Conservation (phyloP, 1,140 invertebrate genomes). For the Trichonephila clavata region DNA sequence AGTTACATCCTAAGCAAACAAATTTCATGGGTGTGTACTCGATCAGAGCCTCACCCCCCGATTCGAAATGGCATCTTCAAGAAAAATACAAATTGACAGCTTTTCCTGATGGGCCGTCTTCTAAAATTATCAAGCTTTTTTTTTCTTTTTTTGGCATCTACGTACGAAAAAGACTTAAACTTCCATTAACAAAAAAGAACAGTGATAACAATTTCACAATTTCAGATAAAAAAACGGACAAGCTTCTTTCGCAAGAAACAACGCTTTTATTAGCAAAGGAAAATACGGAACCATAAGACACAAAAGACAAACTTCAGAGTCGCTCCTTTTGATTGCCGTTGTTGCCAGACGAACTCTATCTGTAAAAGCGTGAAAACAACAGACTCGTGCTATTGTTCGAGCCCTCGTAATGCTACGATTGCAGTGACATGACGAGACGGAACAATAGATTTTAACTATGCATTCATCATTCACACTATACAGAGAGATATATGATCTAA, state of each 20-base stretch:
- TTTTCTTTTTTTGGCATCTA: too few relatives aligned
- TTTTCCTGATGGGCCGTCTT: too few relatives aligned
- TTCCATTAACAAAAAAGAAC: not conserved
- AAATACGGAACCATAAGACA: not conserved
- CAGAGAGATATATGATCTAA: not conserved
- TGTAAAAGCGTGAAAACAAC: slow-evolving; percentile 1
- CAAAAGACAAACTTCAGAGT: not conserved
- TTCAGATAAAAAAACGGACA: not conserved
- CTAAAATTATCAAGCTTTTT: too few relatives aligned
- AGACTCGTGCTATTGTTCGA: not conserved
- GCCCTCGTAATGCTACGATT: not conserved
- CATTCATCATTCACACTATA: not conserved
- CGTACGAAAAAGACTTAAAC: too few relatives aligned
- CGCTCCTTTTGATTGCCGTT: not conserved
- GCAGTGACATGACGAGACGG: not conserved
- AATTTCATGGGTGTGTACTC: too few relatives aligned
- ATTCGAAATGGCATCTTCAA: too few relatives aligned
- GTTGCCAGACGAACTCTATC: not conserved
- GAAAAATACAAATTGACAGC: too few relatives aligned
- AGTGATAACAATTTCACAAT: not conserved
- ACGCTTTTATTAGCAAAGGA: not conserved
- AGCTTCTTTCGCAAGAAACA: not conserved
- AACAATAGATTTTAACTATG: not conserved
- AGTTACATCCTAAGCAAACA: too few relatives aligned
- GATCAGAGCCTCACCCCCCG: too few relatives aligned